Base-by-base conservation (phyloP, 2,888 invertebrate genomes). In the Lepidocyrtinus sp. region DNA sequence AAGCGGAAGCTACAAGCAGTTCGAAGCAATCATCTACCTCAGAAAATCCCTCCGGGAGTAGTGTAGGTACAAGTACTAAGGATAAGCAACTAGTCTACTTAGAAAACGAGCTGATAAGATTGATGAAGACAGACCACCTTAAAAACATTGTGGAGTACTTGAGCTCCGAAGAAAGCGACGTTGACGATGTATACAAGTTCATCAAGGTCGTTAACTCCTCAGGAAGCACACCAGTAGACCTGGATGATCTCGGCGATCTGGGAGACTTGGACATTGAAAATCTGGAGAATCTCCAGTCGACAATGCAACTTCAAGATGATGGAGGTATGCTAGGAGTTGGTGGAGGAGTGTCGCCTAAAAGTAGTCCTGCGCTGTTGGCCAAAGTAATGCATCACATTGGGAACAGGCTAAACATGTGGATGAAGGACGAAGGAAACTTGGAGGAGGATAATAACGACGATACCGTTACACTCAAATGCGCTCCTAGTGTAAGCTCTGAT, bases 331-430 rank as follows among this genome's bases (percentile, higher is more conserved):
- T 63, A 21, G 67, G 75, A 2, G 69, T 68, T 0, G 81, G 67
- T 25, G 67, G 75, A 3, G 73, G 75, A 0, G 81, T 68, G 27
- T 84, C 84, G n/a, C 86, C 91, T 0, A 92, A 92, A 84, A 92
- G 91, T 82, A 96, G 96, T 0, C 96, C 96, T 0, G 95, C 96
- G 0, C 89, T 96, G 27, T 94, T 96, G 79, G 95, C 95, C 1
- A 95, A 96, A 90, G 96, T 96, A 15, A 95, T 96, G 95, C 94
- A 95, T 86, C 96, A 96, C 88, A 96, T 96, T 77, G 96, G 96
- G 9, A 94, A 94, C 62, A 90, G 96, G 24, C 89, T 96, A 81
- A 95, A 96, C 25, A 95, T 96, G 0, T 90, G 96, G 80, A 96
- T 96, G 96, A 96, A 96, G 88, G 96, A 96, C 88, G 96, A 84